Evolutionary conservation across 1,140 invertebrate genomes (phyloP).

Genomic region (Hydropsyche tenuis): DNA sequence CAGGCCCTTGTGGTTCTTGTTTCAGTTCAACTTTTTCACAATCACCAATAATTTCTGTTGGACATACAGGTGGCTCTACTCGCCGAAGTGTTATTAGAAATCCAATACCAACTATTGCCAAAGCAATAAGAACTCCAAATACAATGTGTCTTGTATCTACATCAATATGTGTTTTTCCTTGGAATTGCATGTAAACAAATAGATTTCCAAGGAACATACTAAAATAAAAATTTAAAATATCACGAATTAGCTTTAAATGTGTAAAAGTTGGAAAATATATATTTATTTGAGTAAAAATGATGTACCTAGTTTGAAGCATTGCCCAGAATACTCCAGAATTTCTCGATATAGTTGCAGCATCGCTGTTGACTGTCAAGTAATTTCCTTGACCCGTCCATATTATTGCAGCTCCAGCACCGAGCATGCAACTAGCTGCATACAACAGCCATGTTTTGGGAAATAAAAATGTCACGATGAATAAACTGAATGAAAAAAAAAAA

Average conservation of each 20-base stretch:
- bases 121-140: conserved; percentile 74
- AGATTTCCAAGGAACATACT: conserved; percentile 93
- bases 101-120: conserved; percentile 72
- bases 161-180: conserved; percentile 74
- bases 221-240: conserved; percentile 55
- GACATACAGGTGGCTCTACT: conserved; percentile 53
- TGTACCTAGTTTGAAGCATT: conserved; percentile 85
- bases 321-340: conserved; percentile 98
- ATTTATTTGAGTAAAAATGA: too few relatives aligned
- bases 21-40: conserved; percentile 65
- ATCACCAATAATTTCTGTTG: conserved; percentile 60
- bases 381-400: conserved; percentile 94
- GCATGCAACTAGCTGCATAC: conserved; percentile 82
- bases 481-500: conserved; percentile 57
- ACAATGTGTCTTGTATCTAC: conserved; percentile 71
- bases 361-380: conserved; percentile 91
- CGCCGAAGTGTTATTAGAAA: conserved; percentile 72
- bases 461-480: conserved; percentile 84
- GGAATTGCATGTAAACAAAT: conserved; percentile 91
- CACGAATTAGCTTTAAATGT: neutral
- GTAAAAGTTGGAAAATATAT: neutral
- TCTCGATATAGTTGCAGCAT: conserved; percentile 83
- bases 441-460: conserved; percentile 82
- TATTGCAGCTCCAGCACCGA: conserved; percentile 89
- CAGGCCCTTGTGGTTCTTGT: conserved; percentile 63